Base-by-base conservation (phyloP, 2,113 vertebrate genomes). In the Zeus faber region DNA sequence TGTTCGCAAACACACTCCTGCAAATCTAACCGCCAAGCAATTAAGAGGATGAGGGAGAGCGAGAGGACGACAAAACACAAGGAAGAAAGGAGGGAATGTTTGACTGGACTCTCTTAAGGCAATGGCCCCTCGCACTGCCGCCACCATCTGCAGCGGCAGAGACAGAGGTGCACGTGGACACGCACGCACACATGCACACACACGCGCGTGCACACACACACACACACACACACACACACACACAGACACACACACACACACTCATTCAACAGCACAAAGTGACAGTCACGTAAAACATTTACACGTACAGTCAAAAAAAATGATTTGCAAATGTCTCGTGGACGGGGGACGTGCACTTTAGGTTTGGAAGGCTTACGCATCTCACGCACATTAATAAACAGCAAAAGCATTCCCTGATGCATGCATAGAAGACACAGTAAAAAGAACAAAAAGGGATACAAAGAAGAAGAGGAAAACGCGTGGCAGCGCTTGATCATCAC, bases 101-200 rank as follows among this genome's bases (percentile, higher is more conserved):
- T 26, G 16, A 39, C 62, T 45, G 55, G 55, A 69, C 58, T 65
- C 54, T 69, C 59, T 67, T 83, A 78, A 81, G 80, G 83, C 80
- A 76, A 68, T 67, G 53, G 33, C 51, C n/a, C 67, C 65, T 76
- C 62, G 44, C 67, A 48, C 70, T 59, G n/a, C n/a, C n/a, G n/a
- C n/a, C n/a, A n/a, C n/a, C n/a, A n/a, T 1, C 68, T 67, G 54
- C 58, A 49, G 58, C 20, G 26, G 27, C 63, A 72, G 55, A 1
- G 66, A 73, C 10, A 51, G 54, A 45, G 51, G 50, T n/a, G n/a
- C n/a, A 26, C 48, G 8, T 5, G 5, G 10, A 63, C 37, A 47
- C 17, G 17, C 55, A 22, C 52, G 39, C 56, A 26, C 44, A 24
- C 22, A 8, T 31, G 13, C 24, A 26, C 41, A 22, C 24, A 10